phyloP scores from a whole-genome alignment of 2,888 invertebrate genomes.

The Xestia xanthographa region DNA sequence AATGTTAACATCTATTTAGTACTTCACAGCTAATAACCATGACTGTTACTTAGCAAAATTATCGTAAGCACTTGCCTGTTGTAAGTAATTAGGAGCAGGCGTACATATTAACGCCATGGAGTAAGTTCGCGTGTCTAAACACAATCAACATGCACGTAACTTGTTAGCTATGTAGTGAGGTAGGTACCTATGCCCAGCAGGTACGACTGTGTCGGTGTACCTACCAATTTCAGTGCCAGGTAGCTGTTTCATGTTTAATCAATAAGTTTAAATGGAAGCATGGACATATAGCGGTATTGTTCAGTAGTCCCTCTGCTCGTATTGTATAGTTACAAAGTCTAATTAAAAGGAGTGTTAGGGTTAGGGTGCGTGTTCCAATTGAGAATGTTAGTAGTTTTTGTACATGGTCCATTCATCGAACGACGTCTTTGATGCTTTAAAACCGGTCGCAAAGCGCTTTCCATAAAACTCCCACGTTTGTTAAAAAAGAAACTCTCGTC shows the following conservation, averaged over 20 bases:
- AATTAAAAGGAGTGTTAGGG: not conserved
- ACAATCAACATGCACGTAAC: constrained; percentile 41
- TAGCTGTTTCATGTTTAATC: constrained; percentile 51
- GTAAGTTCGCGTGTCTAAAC: constrained; percentile 57
- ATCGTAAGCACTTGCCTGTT: constrained; percentile 12
- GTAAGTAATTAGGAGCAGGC: constrained; percentile 14
- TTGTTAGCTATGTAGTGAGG: constrained; percentile 2
- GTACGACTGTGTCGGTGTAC: constrained; percentile 2
- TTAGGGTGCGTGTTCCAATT: not conserved
- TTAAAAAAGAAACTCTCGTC: not conserved
- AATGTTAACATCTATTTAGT: not conserved
- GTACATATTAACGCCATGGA: constrained; percentile 16
- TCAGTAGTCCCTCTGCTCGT: not conserved
- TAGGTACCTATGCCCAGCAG: constrained; percentile 10
- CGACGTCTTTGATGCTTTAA: not conserved
- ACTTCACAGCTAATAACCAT: constrained; percentile 24
- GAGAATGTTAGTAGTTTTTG: not conserved
- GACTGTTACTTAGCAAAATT: constrained; percentile 30
- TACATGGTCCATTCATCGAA: not conserved
- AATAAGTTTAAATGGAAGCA: constrained; percentile 39
- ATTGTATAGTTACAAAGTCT: not conserved
- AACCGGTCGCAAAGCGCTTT: not conserved
- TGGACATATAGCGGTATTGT: not conserved
- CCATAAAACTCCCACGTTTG: not conserved
- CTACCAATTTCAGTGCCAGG: constrained; percentile 43